These are phyloP conservation scores for Arvicanthis niloticus DNA, from an alignment of 2,113 vertebrate species.

Conservation along the genomic window DNA sequence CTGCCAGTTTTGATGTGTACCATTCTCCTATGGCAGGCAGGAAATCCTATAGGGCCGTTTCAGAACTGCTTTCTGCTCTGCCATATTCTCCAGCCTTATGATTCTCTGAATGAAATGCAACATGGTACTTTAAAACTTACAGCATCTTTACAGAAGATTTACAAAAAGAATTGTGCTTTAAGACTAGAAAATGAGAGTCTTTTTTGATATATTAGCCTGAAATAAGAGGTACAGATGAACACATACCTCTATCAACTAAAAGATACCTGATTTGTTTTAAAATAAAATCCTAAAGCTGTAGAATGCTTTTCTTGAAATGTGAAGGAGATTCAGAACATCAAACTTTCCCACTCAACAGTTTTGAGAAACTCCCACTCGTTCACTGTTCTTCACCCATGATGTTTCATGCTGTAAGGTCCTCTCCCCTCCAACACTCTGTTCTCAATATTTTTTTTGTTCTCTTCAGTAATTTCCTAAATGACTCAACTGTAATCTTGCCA, in stretches of 20 bases:
- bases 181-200: conserved; percentile 58
- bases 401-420: conserved; percentile 58
- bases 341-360: conserved; percentile 24
- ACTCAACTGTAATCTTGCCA: conserved; percentile 68
- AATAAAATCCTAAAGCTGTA: conserved; percentile 30
- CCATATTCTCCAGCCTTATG: background rate
- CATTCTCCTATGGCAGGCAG: background rate
- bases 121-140: conserved; percentile 54
- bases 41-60: conserved; percentile 5
- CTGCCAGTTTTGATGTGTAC: conserved; percentile 22
- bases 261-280: conserved; percentile 43
- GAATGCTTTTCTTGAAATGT: conserved; percentile 48
- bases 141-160: conserved; percentile 58
- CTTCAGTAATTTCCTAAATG: conserved; percentile 69
- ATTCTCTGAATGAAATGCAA: conserved; percentile 37
- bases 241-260: background rate
- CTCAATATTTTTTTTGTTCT: conserved; percentile 65
- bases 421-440: conserved; percentile 27
- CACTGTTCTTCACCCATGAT: conserved; percentile 47
- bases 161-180: conserved; percentile 43
- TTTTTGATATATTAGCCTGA: conserved; percentile 26
- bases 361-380: conserved; percentile 60
- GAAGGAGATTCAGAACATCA: conserved; percentile 48
- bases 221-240: background rate
- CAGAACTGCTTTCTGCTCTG: conserved; percentile 2